These are phyloP conservation scores for Lutraria rhynchaena DNA, from an alignment of 1,140 invertebrate species.

Conservation along the genomic window DNA sequence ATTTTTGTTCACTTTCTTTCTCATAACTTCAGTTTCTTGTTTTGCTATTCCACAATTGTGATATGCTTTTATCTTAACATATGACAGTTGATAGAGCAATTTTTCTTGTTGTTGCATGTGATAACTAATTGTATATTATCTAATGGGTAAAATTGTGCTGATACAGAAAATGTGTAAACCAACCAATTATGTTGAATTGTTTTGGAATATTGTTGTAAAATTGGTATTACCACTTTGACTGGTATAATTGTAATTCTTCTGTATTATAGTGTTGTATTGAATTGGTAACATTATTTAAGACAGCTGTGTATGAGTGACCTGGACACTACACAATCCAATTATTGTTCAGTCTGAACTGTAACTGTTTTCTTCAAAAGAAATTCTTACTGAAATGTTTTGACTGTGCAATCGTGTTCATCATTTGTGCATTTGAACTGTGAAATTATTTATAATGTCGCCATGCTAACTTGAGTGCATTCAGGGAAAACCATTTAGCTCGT, in stretches of 20 bases:
- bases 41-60: slow-evolving; percentile 45
- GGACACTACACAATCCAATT: slow-evolving; percentile 17
- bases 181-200: background rate
- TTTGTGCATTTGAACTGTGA: slow-evolving; percentile 57
- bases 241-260: background rate
- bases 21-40: slow-evolving; percentile 44
- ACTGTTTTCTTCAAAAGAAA: slow-evolving; percentile 11
- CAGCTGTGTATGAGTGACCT: slow-evolving; percentile 51
- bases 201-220: slow-evolving; percentile 28
- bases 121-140: slow-evolving; percentile 11
- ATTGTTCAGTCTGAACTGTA: background rate
- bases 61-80: slow-evolving; percentile 22
- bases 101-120: slow-evolving; percentile 30
- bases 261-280: background rate
- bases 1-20: background rate
- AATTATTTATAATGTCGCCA: slow-evolving; percentile 12
- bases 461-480: slow-evolving; percentile 29
- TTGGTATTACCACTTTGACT: slow-evolving; percentile 7
- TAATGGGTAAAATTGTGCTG: slow-evolving; percentile 22
- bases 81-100: slow-evolving; percentile 26
- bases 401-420: slow-evolving; percentile 43
- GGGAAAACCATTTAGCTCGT: slow-evolving; percentile 36
- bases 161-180: slow-evolving; percentile 2
- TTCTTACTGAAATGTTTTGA: background rate
- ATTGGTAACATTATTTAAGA: background rate